A percentile compares a stretch with the other conserved stretches of the same genome.
These are phyloP conservation scores for Mus caroli DNA, from an alignment of 2,797 vertebrate genomes.

Conservation along the genomic window DNA sequence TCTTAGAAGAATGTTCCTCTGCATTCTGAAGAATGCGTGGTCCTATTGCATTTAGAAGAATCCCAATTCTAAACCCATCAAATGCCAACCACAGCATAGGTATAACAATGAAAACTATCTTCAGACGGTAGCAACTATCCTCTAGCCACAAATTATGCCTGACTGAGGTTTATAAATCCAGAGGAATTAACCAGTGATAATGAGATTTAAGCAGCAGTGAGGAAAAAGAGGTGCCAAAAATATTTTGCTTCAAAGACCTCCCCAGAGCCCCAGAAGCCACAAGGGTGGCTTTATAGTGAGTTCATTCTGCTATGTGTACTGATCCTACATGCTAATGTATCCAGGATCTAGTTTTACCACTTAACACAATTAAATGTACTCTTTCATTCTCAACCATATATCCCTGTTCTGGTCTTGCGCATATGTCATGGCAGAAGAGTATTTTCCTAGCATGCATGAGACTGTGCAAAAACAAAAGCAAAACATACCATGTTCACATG, in stretches of 20 bases:
- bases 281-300: not conserved
- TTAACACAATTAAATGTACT: not conserved
- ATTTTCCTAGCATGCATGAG: not conserved
- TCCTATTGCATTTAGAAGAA: slow-evolving; percentile 1
- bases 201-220: not conserved
- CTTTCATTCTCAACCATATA: not conserved
- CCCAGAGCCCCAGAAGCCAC: not conserved
- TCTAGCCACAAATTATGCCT: not conserved
- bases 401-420: not conserved
- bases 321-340: not conserved
- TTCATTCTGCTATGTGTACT: not conserved
- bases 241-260: slow-evolving; percentile 31
- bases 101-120: not conserved
- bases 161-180: not conserved
- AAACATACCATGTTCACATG: not conserved
- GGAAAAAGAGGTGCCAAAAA: not conserved
- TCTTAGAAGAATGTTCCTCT: not conserved
- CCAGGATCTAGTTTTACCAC: not conserved
- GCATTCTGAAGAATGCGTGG: not conserved
- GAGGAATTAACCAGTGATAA: slow-evolving; percentile 37
- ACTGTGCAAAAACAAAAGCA: not conserved
- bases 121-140: not conserved
- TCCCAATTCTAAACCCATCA: not conserved
- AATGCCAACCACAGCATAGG: not conserved
- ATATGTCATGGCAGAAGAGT: not conserved